Evolutionary conservation across 2,888 invertebrate genomes (phyloP).

Genomic region (Automeris io): DNA sequence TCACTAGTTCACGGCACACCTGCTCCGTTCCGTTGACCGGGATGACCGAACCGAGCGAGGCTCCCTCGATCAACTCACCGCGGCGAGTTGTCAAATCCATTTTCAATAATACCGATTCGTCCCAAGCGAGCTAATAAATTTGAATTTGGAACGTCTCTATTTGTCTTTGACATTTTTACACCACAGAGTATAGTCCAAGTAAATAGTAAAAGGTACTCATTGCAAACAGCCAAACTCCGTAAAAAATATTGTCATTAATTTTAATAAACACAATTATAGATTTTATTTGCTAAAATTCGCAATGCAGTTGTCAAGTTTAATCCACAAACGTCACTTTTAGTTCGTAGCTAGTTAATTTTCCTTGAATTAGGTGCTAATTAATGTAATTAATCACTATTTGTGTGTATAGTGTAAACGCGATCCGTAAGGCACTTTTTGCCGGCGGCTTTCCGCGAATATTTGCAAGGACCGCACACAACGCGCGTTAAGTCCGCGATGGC

Average conservation of each 20-base stretch:
- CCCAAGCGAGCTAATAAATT: slow-evolving; percentile 11
- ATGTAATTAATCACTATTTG: too few species aligned
- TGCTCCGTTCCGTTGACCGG: slow-evolving; percentile 41
- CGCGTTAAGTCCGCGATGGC: slow-evolving; percentile 59
- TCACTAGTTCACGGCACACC: slow-evolving; percentile 47
- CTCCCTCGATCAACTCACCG: slow-evolving; percentile 42
- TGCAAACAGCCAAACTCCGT: slow-evolving; percentile 11
- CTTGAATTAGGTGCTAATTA: too few species aligned
- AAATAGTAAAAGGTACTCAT: slow-evolving; percentile 29
- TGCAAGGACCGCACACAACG: slow-evolving; percentile 45
- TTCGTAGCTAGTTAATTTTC: too few species aligned
- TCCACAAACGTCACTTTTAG: slow-evolving; percentile 8
- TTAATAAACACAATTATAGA: neutral
- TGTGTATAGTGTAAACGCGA: slow-evolving; percentile 5
- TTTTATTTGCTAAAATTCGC: neutral
- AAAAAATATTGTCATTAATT: neutral
- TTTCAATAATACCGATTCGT: slow-evolving; percentile 23
- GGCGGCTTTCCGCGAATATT: slow-evolving; percentile 32
- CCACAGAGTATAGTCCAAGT: slow-evolving; percentile 18
- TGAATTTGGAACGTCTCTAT: slow-evolving; percentile 23
- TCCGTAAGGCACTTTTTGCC: slow-evolving; percentile 21
- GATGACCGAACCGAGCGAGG: slow-evolving; percentile 25
- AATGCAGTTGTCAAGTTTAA: neutral
- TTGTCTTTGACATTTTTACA: slow-evolving; percentile 34
- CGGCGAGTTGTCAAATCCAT: slow-evolving; percentile 73